Evolutionary conservation across 2,797 vertebrate genomes (phyloP), one percentile per base, ranked within the genome.

Genomic region (Kryptopterus vitreolus): DNA sequence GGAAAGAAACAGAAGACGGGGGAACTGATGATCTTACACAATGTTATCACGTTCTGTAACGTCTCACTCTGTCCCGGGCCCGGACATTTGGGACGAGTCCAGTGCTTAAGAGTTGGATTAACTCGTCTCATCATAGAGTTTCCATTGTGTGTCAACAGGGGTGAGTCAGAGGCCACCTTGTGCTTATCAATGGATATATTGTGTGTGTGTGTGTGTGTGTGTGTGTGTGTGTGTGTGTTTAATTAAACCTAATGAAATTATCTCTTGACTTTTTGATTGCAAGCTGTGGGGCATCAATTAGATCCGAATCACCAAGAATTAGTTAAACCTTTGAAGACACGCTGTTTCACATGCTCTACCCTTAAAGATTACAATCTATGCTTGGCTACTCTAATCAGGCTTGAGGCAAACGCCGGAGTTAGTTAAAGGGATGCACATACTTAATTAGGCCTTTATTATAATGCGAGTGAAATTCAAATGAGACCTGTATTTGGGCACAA

Each of bases 311-410:
- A 82, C 59, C 79, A 83, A 78, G 69, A 78, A 75, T 74, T 81
- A 72, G 77, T 77, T 82, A 83, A 87, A 87, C 80, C 81, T 89
- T 83, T 86, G 65, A 80, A 85, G 65, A 65, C 76, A 79, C 81
- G 78, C 75, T 55, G 83, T 83, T 78, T 81, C 43, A 62, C 63
- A 82, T 53, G 8, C 29, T 78, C 50, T 78, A 68, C 26, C 18
- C 81, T 61, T 57, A 72, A 58, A 81, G 74, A 83, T 77, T 81
- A 72, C 62, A 29, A 48, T 63, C 22, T 55, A 12, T 63, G 43
- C 43, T 65, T 62, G 9, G 33, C 48, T 31, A 16, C 16, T 77
- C 26, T 72, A 77, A 81, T 75, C 66, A 65, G 15, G 55, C 71
- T 77, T 70, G 33, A 71, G 57, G 82, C 71, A 35, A 65, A 58